These are phyloP conservation scores for Oryctes rhinoceros DNA, from an alignment of 1,140 invertebrate species.

Conservation along the genomic window DNA sequence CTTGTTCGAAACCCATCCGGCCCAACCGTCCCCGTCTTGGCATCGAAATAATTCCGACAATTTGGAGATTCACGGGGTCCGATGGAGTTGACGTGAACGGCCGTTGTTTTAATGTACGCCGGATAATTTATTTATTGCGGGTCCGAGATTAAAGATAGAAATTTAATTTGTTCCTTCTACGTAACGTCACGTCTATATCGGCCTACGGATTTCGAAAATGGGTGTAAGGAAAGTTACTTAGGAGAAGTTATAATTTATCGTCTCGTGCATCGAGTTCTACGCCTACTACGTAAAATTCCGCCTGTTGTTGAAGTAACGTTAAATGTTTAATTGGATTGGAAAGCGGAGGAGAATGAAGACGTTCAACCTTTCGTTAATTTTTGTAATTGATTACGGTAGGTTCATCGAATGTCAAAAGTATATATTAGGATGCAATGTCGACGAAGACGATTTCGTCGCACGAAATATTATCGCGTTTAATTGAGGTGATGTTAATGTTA, in stretches of 20 bases:
- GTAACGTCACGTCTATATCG: background rate
- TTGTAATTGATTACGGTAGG: too few species aligned
- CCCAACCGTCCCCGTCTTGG: background rate
- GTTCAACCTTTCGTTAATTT: too few species aligned
- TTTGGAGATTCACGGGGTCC: constrained; percentile 4
- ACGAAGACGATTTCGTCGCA: too few species aligned
- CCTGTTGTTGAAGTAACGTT: background rate
- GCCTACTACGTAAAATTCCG: background rate
- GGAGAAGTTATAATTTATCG: background rate
- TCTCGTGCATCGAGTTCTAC: background rate
- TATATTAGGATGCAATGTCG: too few species aligned
- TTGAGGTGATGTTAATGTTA: too few species aligned
- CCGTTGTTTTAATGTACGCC: background rate
- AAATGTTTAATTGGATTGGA: background rate
- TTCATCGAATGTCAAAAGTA: too few species aligned
- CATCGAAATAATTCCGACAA: constrained; percentile 11
- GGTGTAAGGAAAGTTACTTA: background rate
- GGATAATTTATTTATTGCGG: constrained; percentile 2
- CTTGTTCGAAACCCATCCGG: background rate
- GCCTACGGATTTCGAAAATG: background rate
- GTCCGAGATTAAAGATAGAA: background rate
- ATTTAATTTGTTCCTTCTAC: background rate
- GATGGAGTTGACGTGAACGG: background rate
- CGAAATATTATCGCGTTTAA: too few species aligned
- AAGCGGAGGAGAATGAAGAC: too few species aligned